Conservation (phyloP, 2,113 vertebrate genomes). For the Phainopepla nitens region DNA sequence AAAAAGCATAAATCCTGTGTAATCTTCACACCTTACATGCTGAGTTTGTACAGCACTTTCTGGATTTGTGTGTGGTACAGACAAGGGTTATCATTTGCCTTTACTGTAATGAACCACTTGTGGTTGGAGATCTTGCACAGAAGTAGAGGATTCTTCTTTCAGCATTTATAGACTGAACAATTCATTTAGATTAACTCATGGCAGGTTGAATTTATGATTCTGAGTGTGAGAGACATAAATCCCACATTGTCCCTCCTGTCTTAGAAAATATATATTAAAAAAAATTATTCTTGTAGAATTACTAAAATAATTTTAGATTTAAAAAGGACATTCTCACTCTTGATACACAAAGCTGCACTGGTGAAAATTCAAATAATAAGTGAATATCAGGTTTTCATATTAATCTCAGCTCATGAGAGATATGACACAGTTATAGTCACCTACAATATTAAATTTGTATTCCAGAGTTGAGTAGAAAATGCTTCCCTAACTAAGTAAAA, state of each 20-base stretch:
- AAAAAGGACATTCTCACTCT: neutral
- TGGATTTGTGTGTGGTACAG: neutral
- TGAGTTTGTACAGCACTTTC: neutral
- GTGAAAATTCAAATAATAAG: neutral
- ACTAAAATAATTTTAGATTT: neutral
- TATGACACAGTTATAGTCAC: neutral
- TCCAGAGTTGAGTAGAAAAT: neutral
- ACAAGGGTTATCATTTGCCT: neutral
- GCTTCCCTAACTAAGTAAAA: neutral
- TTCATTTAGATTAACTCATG: neutral
- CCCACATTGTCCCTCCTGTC: neutral
- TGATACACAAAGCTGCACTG: neutral
- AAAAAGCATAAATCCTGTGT: neutral
- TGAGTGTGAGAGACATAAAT: neutral
- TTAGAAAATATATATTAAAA: neutral
- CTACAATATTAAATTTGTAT: neutral
- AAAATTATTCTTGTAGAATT: neutral
- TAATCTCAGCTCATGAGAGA: neutral
- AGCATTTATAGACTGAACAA: neutral
- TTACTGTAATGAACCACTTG: neutral
- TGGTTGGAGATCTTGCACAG: neutral
- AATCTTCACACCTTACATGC: neutral
- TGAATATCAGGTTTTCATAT: neutral
- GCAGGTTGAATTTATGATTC: neutral
- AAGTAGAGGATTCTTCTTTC: neutral